phyloP scores from a whole-genome alignment of 2,888 invertebrate species.

The Ptychoptera albimana region DNA sequence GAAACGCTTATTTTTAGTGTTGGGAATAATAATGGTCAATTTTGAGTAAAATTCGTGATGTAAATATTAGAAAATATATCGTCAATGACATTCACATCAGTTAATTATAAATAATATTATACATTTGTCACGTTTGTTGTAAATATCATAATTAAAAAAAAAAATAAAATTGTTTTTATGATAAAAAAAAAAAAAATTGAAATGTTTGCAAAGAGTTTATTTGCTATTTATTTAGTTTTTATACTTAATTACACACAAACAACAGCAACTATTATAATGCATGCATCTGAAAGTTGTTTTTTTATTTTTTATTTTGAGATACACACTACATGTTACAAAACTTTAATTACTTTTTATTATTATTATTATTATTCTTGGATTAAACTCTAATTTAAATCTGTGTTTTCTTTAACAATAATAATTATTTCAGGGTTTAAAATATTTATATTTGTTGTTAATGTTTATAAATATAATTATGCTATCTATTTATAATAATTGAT shows the following conservation, averaged over 20 bases:
- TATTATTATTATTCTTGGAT: too few species aligned
- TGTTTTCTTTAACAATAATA: constrained; percentile 1
- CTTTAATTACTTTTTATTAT: too few species aligned
- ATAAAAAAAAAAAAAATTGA: too few species aligned
- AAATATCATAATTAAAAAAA: constrained; percentile 2
- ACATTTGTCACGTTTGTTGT: constrained; percentile 1
- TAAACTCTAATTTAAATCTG: too few species aligned
- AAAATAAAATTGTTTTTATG: too few species aligned
- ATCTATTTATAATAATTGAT: too few species aligned
- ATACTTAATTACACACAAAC: constrained; percentile 6
- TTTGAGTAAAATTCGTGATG: too few species aligned
- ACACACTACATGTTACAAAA: background rate
- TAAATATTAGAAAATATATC: too few species aligned
- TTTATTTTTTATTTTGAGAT: constrained; percentile 5
- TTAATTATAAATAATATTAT: too few species aligned
- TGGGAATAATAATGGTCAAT: too few species aligned
- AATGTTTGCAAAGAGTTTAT: background rate
- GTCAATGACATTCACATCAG: too few species aligned
- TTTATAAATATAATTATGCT: constrained; percentile 10
- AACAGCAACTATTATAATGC: constrained; percentile 3
- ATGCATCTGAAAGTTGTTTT: constrained; percentile 2
- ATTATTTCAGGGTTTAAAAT: constrained; percentile 9
- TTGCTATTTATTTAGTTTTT: constrained; percentile 2
- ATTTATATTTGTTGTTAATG: constrained; percentile 16
- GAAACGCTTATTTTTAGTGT: too few species aligned